A percentile compares a stretch with the other conserved stretches of the same genome.
Evolutionary conservation across 2,797 vertebrate species (phyloP).

Genomic region (Remorina albescens): DNA sequence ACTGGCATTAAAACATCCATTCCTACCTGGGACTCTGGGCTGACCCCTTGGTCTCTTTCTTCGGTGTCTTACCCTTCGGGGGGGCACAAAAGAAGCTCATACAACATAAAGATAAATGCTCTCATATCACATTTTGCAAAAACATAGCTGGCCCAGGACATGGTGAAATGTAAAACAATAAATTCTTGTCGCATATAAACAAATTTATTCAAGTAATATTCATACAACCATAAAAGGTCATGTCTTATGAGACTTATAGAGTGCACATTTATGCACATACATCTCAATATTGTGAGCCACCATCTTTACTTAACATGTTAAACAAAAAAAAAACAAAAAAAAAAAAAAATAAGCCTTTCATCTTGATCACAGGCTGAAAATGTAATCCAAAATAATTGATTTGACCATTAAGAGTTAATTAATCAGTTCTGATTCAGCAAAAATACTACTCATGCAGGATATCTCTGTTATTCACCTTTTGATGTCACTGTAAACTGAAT

Average conservation of each 20-base stretch:
- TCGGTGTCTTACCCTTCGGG: constrained; percentile 62
- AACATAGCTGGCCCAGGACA: not conserved
- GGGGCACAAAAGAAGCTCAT: not conserved
- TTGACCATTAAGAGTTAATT: not conserved
- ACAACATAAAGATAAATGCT: not conserved
- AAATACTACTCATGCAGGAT: too few species aligned
- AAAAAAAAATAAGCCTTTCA: too few species aligned
- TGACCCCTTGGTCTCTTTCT: constrained; percentile 61
- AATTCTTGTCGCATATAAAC: not conserved
- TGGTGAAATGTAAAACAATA: not conserved
- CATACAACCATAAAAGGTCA: not conserved
- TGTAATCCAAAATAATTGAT: not conserved
- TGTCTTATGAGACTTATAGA: not conserved
- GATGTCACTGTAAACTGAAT: not conserved
- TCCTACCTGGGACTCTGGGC: constrained; percentile 65
- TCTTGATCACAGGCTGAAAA: not conserved
- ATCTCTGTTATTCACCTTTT: not conserved
- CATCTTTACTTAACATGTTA: not conserved
- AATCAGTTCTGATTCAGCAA: not conserved
- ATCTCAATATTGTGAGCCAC: not conserved
- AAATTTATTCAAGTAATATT: not conserved
- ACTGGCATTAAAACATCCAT: constrained; percentile 21
- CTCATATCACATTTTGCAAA: not conserved
- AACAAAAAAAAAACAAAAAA: constrained; percentile 10
- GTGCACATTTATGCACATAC: not conserved